A percentile compares a stretch with the other conserved stretches of the same genome.
phyloP scores from a whole-genome alignment of 1,140 invertebrate genomes.

The Thaumatotibia leucotreta region DNA sequence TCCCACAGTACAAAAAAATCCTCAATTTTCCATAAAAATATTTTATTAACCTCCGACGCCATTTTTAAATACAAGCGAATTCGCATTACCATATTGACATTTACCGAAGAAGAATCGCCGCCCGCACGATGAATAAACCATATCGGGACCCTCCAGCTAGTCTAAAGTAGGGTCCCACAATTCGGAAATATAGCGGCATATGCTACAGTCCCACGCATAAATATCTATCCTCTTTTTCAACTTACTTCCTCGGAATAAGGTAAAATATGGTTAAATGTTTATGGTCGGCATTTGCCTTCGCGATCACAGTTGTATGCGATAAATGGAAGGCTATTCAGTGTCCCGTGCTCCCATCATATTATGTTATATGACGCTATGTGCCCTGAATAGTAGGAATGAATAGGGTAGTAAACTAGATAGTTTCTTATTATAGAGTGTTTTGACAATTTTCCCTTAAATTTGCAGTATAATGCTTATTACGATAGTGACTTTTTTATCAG shows the following conservation, averaged over 20 bases:
- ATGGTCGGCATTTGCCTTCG: neutral
- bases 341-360: neutral
- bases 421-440: too few relatives aligned
- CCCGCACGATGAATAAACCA: conserved; percentile 2
- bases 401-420: neutral
- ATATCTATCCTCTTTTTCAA: too few relatives aligned
- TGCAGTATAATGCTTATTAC: too few relatives aligned
- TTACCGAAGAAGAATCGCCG: conserved; percentile 3
- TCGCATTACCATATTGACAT: conserved; percentile 4
- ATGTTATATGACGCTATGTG: neutral
- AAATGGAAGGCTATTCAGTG: neutral
- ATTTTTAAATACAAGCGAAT: neutral
- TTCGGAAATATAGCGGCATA: neutral
- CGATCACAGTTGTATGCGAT: neutral
- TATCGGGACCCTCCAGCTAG: neutral
- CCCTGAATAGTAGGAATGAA: neutral
- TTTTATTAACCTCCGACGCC: neutral
- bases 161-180: neutral
- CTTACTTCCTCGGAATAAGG: neutral
- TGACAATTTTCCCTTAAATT: too few relatives aligned
- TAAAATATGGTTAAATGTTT: neutral
- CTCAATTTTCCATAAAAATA: neutral
- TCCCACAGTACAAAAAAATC: too few relatives aligned
- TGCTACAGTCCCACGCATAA: neutral
- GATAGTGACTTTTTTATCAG: too few relatives aligned